Percentiles rank a stretch among this genome's conserved stretches.
Conservation (phyloP, 2,888 invertebrate genomes). For the Hofmannophila pseudospretella region DNA sequence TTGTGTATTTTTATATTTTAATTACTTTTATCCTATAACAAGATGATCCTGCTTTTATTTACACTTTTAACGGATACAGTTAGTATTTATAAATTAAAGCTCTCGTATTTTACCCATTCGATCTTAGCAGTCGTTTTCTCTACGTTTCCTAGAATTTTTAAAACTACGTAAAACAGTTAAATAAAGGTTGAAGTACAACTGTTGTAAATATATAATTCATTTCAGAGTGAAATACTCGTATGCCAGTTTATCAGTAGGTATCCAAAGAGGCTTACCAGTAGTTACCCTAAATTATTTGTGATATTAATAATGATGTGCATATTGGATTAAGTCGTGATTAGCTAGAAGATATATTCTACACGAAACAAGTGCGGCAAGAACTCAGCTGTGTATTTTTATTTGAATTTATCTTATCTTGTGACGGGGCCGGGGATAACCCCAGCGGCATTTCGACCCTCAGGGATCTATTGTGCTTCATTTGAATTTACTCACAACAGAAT, state of each 20-base stretch:
- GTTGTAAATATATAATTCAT: constrained; percentile 14
- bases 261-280: constrained; percentile 58
- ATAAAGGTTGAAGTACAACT: not conserved
- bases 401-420: no score
- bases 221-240: constrained; percentile 22
- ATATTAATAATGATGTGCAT: constrained; percentile 59
- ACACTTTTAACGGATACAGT: not conserved
- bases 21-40: no score
- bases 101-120: no score
- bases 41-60: no score
- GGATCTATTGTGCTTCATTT: no score
- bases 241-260: constrained; percentile 20
- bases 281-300: constrained; percentile 76
- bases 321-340: constrained; percentile 32
- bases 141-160: not conserved
- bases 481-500: constrained; percentile 9
- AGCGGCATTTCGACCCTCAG: no score
- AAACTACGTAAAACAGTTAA: not conserved
- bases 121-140: no score
- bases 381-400: constrained; percentile 6
- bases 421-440: no score
- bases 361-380: constrained; percentile 1
- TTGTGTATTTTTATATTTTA: not conserved
- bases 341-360: constrained; percentile 10
- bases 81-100: not conserved